Base-by-base conservation (phyloP, 2,113 vertebrate species). In the mouse (Mus musculus) region DNA sequence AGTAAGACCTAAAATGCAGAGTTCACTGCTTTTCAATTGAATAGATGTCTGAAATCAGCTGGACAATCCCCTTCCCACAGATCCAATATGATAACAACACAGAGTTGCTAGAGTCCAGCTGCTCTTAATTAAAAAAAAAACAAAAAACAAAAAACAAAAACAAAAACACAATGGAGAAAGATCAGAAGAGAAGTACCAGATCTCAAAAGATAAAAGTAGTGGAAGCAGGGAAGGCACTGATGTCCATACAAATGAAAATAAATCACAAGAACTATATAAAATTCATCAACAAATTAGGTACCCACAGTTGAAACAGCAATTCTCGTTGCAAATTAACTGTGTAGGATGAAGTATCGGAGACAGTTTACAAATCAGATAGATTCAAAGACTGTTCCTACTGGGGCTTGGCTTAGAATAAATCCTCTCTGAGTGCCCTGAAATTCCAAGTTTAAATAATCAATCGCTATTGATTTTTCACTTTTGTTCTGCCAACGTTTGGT, bases 401-500 rank as follows among this genome's bases (percentile, higher is more conserved):
- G 0, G 3, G 52, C 88, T 97, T 95, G 82, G 90, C 0, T 46
- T 97, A 67, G 90, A 93, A 93, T 54, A 97, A 97, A 98, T 92
- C 86, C 84, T 97, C 42, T 67, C 56, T 97, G 17, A 97, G 95
- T 91, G 95, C 28, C 88, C 80, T 95, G 91, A 98, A 97, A 97
- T 93, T 97, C 93, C 81, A 75, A 97, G 87, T 98, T 98, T 97
- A 97, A 98, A 96, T 91, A 95, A 95, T 93, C 96, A 96, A 97
- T 98, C 22, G 61, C 65, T 97, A 98, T 97, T 96, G 94, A 98
- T 91, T 98, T 98, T 97, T 97, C 59, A 96, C 54, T 97, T 96
- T 96, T 65, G 56, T 97, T 97, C 95, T 96, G 93, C 94, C 96
- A 96, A 90, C 63, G 91, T 96, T 96, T 97, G 77, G 90, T 96